Conservation (phyloP, 2,113 vertebrate genomes). For the Pterophyllum scalare region DNA sequence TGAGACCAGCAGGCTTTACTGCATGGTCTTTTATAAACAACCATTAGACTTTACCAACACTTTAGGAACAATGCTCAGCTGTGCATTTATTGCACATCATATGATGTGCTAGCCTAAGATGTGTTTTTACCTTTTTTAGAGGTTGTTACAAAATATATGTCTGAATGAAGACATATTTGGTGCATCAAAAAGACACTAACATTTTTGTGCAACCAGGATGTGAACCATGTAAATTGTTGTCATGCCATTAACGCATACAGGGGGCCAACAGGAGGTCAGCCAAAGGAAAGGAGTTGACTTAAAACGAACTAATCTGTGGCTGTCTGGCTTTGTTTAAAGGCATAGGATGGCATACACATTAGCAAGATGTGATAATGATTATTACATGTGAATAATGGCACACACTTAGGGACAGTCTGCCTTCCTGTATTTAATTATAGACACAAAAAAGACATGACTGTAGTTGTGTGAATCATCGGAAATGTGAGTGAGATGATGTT, state of each 20-base stretch:
- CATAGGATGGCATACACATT: not conserved
- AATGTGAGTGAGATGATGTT: not conserved
- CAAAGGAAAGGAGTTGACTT: not conserved
- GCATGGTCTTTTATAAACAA: not conserved
- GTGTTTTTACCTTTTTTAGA: not conserved
- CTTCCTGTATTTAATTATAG: not conserved
- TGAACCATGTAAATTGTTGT: not conserved
- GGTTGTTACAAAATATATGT: not conserved
- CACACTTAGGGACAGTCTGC: not conserved
- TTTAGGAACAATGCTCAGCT: not conserved
- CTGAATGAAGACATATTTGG: not conserved
- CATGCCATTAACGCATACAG: not conserved
- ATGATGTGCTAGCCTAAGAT: not conserved
- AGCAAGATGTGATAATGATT: not conserved
- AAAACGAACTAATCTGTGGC: not conserved
- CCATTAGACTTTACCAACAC: not conserved
- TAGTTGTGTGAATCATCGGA: too few relatives aligned
- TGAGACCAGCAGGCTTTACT: not conserved
- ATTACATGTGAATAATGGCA: not conserved
- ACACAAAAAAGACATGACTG: not conserved
- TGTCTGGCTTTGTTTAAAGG: fast-evolving
- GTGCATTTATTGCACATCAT: too few relatives aligned
- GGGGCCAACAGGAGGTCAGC: not conserved
- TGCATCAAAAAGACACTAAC: not conserved
- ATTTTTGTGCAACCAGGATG: not conserved